A percentile compares a stretch with the other conserved stretches of the same genome.
Evolutionary conservation across 2,888 invertebrate species (phyloP).

Genomic region (Cryptocephalus moraei): DNA sequence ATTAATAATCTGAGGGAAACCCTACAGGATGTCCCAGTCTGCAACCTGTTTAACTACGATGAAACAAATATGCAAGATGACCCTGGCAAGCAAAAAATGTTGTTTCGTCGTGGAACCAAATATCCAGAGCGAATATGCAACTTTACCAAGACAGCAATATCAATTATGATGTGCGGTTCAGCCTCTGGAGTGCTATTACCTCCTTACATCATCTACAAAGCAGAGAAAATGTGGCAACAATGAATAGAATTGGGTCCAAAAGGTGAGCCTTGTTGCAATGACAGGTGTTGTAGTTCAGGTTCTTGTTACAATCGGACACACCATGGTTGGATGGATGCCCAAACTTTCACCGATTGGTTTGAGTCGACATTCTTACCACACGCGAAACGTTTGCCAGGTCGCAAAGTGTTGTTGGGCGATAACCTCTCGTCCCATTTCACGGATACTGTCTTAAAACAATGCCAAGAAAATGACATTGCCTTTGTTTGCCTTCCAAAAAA

Average conservation of each 20-base stretch:
- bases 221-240: slow-evolving; percentile 20
- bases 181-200: slow-evolving; percentile 25
- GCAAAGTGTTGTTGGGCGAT: slow-evolving; percentile 27
- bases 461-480: slow-evolving; percentile 23
- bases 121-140: slow-evolving; percentile 15
- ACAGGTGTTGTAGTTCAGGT: slow-evolving; percentile 19
- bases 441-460: slow-evolving; percentile 5
- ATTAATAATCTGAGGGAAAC: slow-evolving; percentile 12
- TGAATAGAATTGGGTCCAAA: slow-evolving; percentile 26
- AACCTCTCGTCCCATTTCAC: slow-evolving; percentile 9
- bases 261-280: slow-evolving; percentile 16
- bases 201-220: slow-evolving; percentile 15
- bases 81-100: slow-evolving; percentile 12
- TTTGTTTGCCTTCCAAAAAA: slow-evolving; percentile 23
- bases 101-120: no score
- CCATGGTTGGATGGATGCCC: no score
- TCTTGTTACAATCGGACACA: slow-evolving; percentile 14
- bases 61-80: slow-evolving; percentile 12
- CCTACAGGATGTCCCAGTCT: slow-evolving; percentile 7
- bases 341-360: slow-evolving; percentile 23
- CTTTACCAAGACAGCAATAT: slow-evolving; percentile 13
- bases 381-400: slow-evolving; percentile 3
- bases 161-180: no score
- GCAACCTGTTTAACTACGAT: slow-evolving; percentile 9
- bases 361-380: slow-evolving; percentile 17